These are phyloP conservation scores for Folsomia candida DNA, from an alignment of 2,888 invertebrate species.

Conservation along the genomic window DNA sequence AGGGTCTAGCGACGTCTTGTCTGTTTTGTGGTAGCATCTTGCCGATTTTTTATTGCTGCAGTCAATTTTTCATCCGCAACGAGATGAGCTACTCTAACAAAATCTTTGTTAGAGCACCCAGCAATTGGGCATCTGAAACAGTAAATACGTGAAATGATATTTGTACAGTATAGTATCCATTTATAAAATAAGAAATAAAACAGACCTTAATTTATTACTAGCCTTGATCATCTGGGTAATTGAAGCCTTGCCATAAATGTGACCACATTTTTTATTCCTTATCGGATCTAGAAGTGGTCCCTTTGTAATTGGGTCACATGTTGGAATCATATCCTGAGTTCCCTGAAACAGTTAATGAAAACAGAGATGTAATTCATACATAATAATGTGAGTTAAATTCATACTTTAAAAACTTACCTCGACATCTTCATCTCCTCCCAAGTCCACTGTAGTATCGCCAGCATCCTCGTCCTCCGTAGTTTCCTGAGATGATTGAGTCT, in stretches of 20 bases:
- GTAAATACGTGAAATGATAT: background rate
- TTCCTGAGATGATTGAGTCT: too few species aligned
- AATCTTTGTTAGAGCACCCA: constrained; percentile 26
- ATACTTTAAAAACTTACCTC: background rate
- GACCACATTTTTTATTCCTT: constrained; percentile 34
- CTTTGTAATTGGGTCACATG: constrained; percentile 30
- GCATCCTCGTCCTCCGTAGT: constrained; percentile 1
- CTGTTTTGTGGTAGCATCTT: constrained; percentile 10
- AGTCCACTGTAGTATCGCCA: background rate
- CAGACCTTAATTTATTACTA: background rate
- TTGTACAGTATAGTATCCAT: background rate
- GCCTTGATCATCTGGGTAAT: constrained; percentile 27
- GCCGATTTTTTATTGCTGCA: constrained; percentile 18
- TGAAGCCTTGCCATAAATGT: constrained; percentile 37
- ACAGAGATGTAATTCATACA: background rate
- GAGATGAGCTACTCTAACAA: constrained; percentile 19
- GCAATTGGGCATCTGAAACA: constrained; percentile 32
- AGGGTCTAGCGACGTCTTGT: constrained; percentile 2
- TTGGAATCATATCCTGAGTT: constrained; percentile 21
- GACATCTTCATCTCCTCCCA: constrained; percentile 6
- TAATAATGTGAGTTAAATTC: background rate
- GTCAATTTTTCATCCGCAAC: constrained; percentile 21
- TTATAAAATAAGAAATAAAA: background rate
- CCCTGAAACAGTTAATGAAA: background rate
- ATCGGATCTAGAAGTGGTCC: constrained; percentile 29